phyloP scores from a whole-genome alignment of 1,140 invertebrate species.

The Macrocentrus cingulum region DNA sequence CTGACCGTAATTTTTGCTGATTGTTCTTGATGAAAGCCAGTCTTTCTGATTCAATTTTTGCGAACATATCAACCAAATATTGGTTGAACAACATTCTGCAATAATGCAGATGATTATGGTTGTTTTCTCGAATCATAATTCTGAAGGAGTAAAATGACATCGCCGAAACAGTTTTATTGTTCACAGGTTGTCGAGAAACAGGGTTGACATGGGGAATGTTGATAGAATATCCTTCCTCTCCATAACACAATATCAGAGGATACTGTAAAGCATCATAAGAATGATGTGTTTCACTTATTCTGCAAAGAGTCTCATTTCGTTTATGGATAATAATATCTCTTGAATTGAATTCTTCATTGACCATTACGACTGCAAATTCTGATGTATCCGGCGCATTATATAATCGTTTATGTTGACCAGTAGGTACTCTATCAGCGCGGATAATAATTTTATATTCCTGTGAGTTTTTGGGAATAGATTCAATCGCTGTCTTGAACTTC shows the following conservation, averaged over 20 bases:
- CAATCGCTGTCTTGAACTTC: no score
- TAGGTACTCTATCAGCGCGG: slow-evolving; percentile 35
- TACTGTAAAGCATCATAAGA: slow-evolving; percentile 41
- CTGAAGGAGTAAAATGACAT: no score
- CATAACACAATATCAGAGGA: slow-evolving; percentile 46
- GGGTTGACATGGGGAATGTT: no score
- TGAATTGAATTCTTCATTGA: slow-evolving; percentile 29
- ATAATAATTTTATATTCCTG: no score
- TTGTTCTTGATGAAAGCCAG: slow-evolving; percentile 49
- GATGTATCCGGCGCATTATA: slow-evolving; percentile 36
- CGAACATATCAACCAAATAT: slow-evolving; percentile 54
- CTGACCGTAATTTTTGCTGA: slow-evolving; percentile 53
- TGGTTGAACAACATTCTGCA: no score
- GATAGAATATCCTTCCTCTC: slow-evolving; percentile 37
- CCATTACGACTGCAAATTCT: slow-evolving; percentile 38
- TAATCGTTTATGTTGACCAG: slow-evolving; percentile 27
- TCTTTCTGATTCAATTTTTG: slow-evolving; percentile 55
- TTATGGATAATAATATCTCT: slow-evolving; percentile 16
- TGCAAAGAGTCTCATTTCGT: neutral
- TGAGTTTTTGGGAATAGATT: no score
- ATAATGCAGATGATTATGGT: no score
- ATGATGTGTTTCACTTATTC: slow-evolving; percentile 5
- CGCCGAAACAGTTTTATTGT: no score
- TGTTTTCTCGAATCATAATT: no score
- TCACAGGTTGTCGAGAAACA: no score